Evolutionary conservation across 2,888 invertebrate species (phyloP).

Genomic region (Trichacis sp.): DNA sequence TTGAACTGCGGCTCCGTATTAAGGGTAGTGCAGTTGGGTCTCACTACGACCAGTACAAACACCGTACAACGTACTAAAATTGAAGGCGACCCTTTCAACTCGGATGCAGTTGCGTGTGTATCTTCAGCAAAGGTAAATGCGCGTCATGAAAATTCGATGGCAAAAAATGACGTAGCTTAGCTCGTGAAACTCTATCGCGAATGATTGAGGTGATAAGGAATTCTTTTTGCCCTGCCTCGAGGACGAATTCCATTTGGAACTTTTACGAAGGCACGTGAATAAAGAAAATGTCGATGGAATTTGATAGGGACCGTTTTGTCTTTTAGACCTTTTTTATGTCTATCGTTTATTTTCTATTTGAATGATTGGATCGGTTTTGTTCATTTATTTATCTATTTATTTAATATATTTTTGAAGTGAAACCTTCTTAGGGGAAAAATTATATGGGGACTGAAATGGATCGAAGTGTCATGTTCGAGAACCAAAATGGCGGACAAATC

Average conservation of each 20-base stretch:
- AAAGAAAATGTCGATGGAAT: no score
- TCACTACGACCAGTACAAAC: slow-evolving; percentile 36
- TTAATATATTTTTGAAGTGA: no score
- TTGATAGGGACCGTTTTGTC: no score
- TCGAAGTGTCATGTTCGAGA: no score
- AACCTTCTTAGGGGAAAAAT: no score
- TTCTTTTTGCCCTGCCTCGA: not conserved
- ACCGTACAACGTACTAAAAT: slow-evolving; percentile 17
- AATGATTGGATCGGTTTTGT: no score
- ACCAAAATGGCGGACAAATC: no score
- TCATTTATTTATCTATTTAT: no score
- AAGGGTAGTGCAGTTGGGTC: slow-evolving; percentile 46
- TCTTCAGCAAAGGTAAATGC: not conserved
- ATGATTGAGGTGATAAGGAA: not conserved
- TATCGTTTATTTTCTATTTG: no score
- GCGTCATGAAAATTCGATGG: not conserved
- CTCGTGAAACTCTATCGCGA: not conserved
- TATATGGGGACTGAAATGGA: no score
- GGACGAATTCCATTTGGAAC: not conserved
- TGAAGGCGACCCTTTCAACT: slow-evolving; percentile 16
- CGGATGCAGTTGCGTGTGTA: not conserved
- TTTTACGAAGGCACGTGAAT: not conserved
- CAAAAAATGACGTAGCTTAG: not conserved
- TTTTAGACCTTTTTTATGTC: no score
- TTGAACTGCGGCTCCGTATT: slow-evolving; percentile 61